A percentile compares a stretch with the other conserved stretches of the same genome.
These are phyloP conservation scores for Scaeva pyrastri DNA, from an alignment of 2,888 invertebrate species.

Conservation along the genomic window DNA sequence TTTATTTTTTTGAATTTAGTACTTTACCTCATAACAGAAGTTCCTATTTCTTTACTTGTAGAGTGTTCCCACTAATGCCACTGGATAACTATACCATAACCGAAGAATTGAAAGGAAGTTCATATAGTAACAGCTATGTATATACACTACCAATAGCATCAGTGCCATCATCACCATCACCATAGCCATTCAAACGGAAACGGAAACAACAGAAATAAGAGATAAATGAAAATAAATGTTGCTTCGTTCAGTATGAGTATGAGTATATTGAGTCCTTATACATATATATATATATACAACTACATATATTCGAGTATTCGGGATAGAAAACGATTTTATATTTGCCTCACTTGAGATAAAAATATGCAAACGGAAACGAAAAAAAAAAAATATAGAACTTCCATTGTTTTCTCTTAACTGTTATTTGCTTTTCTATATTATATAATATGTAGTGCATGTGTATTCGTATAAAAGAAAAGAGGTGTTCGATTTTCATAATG, in stretches of 20 bases:
- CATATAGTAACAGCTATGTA: not conserved
- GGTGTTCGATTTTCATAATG: slow-evolving; percentile 12
- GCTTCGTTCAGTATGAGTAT: not conserved
- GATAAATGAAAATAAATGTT: slow-evolving; percentile 30
- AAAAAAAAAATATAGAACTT: not conserved
- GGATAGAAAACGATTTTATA: slow-evolving; percentile 5
- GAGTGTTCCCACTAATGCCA: slow-evolving; percentile 5
- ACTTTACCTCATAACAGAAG: slow-evolving; percentile 11
- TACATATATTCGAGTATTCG: not conserved
- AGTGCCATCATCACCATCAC: not conserved
- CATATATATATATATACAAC: not conserved
- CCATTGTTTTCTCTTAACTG: slow-evolving; percentile 8
- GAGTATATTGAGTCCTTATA: not conserved
- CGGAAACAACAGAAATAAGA: slow-evolving; percentile 26
- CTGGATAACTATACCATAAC: slow-evolving; percentile 2
- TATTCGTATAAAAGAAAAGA: not conserved
- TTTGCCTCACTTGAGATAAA: slow-evolving; percentile 25
- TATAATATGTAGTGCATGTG: not conserved
- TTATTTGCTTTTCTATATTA: slow-evolving; percentile 13
- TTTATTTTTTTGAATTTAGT: slow-evolving; percentile 28
- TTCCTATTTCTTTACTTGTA: slow-evolving; percentile 15
- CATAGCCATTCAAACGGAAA: slow-evolving; percentile 21
- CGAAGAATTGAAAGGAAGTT: slow-evolving; percentile 19
- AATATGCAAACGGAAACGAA: not conserved
- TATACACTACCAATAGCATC: not conserved